These are phyloP conservation scores for Ivindomyrus marchei DNA, from an alignment of 2,113 vertebrate genomes.

Conservation along the genomic window DNA sequence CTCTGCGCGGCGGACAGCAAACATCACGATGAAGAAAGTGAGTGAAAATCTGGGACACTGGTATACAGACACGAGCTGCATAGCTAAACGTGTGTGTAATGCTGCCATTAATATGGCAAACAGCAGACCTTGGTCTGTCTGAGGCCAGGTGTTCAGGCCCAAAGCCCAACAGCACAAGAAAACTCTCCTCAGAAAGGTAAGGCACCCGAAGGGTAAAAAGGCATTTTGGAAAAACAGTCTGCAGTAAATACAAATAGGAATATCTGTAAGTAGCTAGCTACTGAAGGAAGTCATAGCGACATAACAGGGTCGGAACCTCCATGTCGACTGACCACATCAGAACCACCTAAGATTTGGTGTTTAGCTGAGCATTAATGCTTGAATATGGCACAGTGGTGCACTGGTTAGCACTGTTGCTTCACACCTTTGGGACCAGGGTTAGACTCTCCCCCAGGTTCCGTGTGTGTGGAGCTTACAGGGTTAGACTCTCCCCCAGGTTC, in stretches of 20 bases:
- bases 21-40: background rate
- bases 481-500: too few species aligned
- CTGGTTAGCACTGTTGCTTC: background rate
- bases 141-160: background rate
- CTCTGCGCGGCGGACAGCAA: background rate
- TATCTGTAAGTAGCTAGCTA: conserved; percentile 34
- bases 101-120: background rate
- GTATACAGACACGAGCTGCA: background rate
- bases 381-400: background rate
- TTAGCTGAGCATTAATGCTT: background rate
- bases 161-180: background rate
- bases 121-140: background rate
- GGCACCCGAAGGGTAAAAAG: conserved; percentile 48
- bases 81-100: background rate
- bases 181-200: background rate
- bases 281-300: conserved; percentile 38
- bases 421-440: background rate
- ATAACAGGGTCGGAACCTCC: background rate
- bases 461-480: too few species aligned
- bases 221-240: conserved; percentile 38
- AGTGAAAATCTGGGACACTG: background rate
- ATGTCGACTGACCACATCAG: background rate
- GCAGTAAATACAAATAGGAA: conserved; percentile 62
- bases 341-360: background rate
- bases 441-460: background rate